These are phyloP conservation scores for Pyrrhosoma nymphula DNA, from an alignment of 2,888 invertebrate species.

Conservation along the genomic window DNA sequence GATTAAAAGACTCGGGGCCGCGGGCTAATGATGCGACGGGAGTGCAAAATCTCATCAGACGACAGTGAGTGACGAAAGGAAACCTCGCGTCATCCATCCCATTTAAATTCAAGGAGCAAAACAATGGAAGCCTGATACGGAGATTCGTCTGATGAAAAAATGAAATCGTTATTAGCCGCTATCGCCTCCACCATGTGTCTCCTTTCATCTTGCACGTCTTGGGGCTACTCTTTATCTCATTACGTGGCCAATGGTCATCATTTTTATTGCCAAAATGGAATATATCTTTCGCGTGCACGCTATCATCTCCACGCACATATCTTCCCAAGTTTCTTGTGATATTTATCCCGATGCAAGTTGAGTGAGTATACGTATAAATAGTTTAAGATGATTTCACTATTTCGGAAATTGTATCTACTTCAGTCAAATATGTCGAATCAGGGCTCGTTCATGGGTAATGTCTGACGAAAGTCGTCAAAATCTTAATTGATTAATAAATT, in stretches of 20 bases:
- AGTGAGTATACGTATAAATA: too few relatives aligned
- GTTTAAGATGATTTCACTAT: background rate
- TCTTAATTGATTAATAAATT: too few relatives aligned
- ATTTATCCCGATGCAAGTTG: background rate
- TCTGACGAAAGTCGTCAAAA: too few relatives aligned
- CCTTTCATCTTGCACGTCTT: background rate
- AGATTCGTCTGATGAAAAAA: background rate
- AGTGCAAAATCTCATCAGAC: background rate
- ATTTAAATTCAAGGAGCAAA: background rate
- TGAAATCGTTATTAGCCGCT: background rate
- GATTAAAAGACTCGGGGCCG: slow-evolving; percentile 30
- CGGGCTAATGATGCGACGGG: background rate
- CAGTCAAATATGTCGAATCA: too few relatives aligned
- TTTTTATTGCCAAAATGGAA: background rate
- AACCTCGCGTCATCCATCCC: background rate
- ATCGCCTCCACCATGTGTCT: background rate
- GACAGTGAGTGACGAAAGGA: background rate
- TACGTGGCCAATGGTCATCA: background rate
- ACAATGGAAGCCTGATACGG: background rate
- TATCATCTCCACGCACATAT: background rate
- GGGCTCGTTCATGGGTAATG: too few relatives aligned
- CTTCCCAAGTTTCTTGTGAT: background rate
- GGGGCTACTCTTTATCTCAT: background rate
- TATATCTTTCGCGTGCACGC: background rate
- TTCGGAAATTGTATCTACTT: background rate